Evolutionary conservation across 1,140 invertebrate genomes (phyloP).

Genomic region (Hylaeus volcanicus): DNA sequence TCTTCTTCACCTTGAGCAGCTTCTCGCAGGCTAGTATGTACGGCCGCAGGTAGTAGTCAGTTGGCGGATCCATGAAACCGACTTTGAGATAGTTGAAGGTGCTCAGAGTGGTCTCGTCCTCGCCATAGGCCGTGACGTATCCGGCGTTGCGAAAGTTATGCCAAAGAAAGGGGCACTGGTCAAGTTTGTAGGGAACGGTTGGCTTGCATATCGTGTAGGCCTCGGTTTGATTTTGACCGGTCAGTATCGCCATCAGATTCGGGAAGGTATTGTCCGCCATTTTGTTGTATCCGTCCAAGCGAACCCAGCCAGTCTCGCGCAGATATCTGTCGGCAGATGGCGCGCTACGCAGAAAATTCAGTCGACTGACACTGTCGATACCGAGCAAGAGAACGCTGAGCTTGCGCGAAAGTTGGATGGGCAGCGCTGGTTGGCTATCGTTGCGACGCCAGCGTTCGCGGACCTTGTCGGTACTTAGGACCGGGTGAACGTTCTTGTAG

Average conservation of each 20-base stretch:
- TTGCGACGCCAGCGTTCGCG: slow-evolving; percentile 61
- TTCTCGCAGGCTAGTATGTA: slow-evolving; percentile 86
- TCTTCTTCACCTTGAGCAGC: slow-evolving; percentile 81
- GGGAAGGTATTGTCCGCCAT: slow-evolving; percentile 91
- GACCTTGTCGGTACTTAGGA: slow-evolving; percentile 72
- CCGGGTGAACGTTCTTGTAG: slow-evolving; percentile 81
- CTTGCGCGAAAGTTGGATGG: slow-evolving; percentile 60
- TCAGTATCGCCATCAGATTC: slow-evolving; percentile 89
- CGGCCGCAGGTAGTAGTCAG: slow-evolving; percentile 90
- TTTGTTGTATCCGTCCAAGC: slow-evolving; percentile 84
- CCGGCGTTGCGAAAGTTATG: slow-evolving; percentile 86
- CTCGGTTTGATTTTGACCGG: slow-evolving; percentile 82
- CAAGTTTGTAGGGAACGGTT: slow-evolving; percentile 77
- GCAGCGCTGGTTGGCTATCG: not conserved
- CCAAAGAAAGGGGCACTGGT: slow-evolving; percentile 90
- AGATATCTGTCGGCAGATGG: slow-evolving; percentile 86
- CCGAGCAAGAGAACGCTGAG: slow-evolving; percentile 88
- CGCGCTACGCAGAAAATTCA: slow-evolving; percentile 89
- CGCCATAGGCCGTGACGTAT: slow-evolving; percentile 89
- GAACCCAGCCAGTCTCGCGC: slow-evolving; percentile 81
- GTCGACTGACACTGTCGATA: slow-evolving; percentile 90
- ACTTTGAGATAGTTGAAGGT: slow-evolving; percentile 91
- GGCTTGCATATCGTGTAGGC: slow-evolving; percentile 81
- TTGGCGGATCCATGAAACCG: slow-evolving; percentile 89
- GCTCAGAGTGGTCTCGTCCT: slow-evolving; percentile 88